These are phyloP conservation scores for Pocillopora damicornis DNA, from an alignment of 64 coral and sea anemone genomes.

Conservation along the genomic window DNA sequence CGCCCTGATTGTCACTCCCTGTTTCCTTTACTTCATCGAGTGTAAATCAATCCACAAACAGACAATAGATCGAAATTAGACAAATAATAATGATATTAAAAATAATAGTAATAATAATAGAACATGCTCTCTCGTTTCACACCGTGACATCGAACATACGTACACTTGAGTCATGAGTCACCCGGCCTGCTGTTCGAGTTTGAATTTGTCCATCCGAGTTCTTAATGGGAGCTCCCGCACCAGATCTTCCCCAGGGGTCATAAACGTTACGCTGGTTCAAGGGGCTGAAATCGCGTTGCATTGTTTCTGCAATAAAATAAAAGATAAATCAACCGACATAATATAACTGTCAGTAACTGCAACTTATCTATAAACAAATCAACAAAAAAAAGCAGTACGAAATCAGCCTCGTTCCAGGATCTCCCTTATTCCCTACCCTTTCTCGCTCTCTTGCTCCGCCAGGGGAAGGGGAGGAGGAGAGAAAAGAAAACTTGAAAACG, in stretches of 20 bases:
- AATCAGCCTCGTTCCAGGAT: too few relatives aligned
- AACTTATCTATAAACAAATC: too few relatives aligned
- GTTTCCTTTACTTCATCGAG: too few relatives aligned
- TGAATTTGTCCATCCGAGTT: constrained; percentile 62
- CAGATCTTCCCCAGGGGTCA: constrained; percentile 68
- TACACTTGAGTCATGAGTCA: constrained; percentile 57
- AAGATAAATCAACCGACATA: neutral
- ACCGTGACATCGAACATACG: neutral
- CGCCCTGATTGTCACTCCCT: too few relatives aligned
- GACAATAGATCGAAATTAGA: too few relatives aligned
- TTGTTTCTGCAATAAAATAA: constrained; percentile 37
- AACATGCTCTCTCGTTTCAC: neutral
- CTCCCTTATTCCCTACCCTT: too few relatives aligned
- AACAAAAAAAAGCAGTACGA: too few relatives aligned
- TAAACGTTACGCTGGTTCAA: constrained; percentile 39
- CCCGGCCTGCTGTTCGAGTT: constrained; percentile 59
- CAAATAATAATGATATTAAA: too few relatives aligned
- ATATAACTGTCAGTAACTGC: neutral
- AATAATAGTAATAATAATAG: neutral
- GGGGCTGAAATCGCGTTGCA: constrained; percentile 79
- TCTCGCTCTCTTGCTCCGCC: too few relatives aligned
- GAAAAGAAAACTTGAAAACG: too few relatives aligned
- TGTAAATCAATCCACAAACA: too few relatives aligned
- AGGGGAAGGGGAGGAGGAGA: too few relatives aligned
- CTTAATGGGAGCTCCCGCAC: constrained; percentile 69